A percentile compares a stretch with the other conserved stretches of the same genome.
Conservation (phyloP, 2,888 invertebrate genomes). For the Dysmachus trigonus region DNA sequence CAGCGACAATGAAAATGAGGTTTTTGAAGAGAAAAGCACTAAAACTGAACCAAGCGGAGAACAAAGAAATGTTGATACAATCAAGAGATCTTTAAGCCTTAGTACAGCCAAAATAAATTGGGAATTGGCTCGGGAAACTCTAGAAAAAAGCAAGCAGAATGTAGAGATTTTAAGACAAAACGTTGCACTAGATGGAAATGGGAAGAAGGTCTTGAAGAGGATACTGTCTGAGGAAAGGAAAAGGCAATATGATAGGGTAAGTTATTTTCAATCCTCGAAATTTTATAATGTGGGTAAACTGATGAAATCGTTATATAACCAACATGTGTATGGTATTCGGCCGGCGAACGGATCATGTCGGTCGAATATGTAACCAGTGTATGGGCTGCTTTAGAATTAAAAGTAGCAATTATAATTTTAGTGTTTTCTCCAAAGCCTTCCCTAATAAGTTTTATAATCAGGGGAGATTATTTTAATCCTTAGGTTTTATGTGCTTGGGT, state of each 20-base stretch:
- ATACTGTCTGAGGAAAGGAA: constrained; percentile 53
- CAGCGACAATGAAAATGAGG: constrained; percentile 57
- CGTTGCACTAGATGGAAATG: constrained; percentile 53
- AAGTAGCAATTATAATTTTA: no score
- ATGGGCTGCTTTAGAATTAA: no score
- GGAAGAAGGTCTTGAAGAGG: constrained; percentile 52
- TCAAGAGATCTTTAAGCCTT: constrained; percentile 37
- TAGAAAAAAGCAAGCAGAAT: constrained; percentile 64
- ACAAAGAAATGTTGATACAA: neutral
- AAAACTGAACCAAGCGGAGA: neutral
- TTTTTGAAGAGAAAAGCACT: constrained; percentile 51
- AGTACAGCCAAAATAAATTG: constrained; percentile 54
- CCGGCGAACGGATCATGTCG: no score
- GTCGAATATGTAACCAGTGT: no score
- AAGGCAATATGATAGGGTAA: constrained; percentile 52
- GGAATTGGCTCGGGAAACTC: constrained; percentile 58
- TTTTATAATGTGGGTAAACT: no score
- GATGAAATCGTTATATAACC: no score
- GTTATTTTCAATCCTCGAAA: neutral
- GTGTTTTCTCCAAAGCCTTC: no score
- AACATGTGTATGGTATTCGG: no score
- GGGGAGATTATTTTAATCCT: no score
- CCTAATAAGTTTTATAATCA: no score
- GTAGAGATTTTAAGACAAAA: constrained; percentile 63
- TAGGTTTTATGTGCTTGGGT: no score